Evolutionary conservation across 1,140 invertebrate species (phyloP), one percentile per base, ranked within the genome.

Genomic region (Ips typographus): DNA sequence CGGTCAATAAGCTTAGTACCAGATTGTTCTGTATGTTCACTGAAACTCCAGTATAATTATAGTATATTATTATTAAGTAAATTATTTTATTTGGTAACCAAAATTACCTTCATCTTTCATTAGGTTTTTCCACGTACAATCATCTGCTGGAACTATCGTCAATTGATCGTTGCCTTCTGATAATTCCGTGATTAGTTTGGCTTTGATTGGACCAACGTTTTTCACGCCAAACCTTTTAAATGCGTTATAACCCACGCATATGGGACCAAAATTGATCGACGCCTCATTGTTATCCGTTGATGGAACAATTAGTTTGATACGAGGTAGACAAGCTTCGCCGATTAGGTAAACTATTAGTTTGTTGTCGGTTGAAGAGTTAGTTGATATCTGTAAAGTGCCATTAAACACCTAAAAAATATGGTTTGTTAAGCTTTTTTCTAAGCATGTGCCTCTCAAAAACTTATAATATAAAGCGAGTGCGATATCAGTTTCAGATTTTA

Each of bases 181-280:
- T 2, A 77, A 44, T 64, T 74, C 72, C 4, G 72, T 2, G 6
- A 77, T 75, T 38, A 74, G 73, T 66, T 74, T 72, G 43, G 73
- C 74, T 36, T 72, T 41, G 49, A 78, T 73, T 22, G 58, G 22
- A 7, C 77, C 73, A 4, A 70, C 53, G 70, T 78, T 78, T 72
- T 74, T 44, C 6, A 78, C 64, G 8, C 38, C 22, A 6, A 78
- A 44, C 4, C 38, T 56, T 36, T 67, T 36, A 8, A n/a, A 58
- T 2, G 36, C 2, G 1, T 3, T 47, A 40, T 67, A 40, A 0
- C 70, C 71, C 8, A 76, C 37, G 8, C 72, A 67, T 36, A 71
- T 66, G 0, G 75, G 74, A 41, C 49, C 22, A 52, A 75, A 76
- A 59, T 65, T 67, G 5, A 76, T 39, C 22, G 8, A 37, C 4